Conservation (phyloP, 2,113 vertebrate species). For the Myrmecophaga tridactyla region DNA sequence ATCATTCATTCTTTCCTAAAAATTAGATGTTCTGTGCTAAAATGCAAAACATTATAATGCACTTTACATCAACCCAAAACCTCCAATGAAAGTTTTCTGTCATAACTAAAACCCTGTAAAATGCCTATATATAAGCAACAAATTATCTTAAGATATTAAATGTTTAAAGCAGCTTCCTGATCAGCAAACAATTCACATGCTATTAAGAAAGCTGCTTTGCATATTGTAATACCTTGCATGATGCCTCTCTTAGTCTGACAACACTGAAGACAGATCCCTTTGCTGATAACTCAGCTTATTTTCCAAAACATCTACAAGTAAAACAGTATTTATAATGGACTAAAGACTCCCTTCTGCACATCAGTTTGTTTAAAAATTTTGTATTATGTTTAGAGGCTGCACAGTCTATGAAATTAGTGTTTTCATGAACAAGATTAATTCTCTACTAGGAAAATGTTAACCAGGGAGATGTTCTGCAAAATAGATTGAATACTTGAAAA, state of each 20-base stretch:
- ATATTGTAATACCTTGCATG: too few relatives aligned
- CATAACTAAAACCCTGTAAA: too few relatives aligned
- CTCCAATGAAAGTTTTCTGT: too few relatives aligned
- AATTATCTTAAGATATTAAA: constrained; percentile 38
- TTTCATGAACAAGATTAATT: background rate
- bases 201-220: too few relatives aligned
- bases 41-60: too few relatives aligned
- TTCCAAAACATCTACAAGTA: background rate
- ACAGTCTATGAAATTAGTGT: background rate
- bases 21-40: too few relatives aligned
- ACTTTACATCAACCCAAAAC: too few relatives aligned
- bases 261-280: background rate
- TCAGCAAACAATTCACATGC: background rate
- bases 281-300: background rate
- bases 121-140: too few relatives aligned
- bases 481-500: background rate
- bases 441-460: background rate
- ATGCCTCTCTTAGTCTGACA: background rate
- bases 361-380: background rate
- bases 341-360: background rate
- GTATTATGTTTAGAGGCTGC: background rate
- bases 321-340: background rate
- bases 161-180: background rate
- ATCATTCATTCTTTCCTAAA: too few relatives aligned
- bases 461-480: background rate